These are phyloP conservation scores for Cyanocitta stelleri DNA, from an alignment of 2,113 vertebrate genomes.

Conservation along the genomic window DNA sequence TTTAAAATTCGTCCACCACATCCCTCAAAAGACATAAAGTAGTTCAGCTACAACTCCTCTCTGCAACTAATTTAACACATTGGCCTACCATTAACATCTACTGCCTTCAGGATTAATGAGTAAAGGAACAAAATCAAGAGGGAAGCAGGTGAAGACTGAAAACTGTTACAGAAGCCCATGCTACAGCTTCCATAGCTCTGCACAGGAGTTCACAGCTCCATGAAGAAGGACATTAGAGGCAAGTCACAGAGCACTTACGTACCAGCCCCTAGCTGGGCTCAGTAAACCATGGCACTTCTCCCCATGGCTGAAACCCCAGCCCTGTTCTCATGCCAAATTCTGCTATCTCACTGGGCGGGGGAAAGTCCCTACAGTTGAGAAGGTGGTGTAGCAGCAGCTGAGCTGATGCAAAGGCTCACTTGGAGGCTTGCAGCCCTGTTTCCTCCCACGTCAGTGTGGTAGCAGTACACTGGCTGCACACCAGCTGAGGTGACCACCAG, in stretches of 20 bases:
- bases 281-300: neutral
- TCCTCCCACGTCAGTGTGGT: neutral
- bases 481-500: neutral
- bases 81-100: neutral
- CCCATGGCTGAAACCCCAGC: neutral
- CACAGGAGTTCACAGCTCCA: neutral
- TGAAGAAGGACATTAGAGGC: neutral
- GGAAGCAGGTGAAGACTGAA: neutral
- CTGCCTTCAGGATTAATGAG: neutral
- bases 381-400: neutral
- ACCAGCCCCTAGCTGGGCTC: neutral
- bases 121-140: neutral
- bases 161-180: rapidly evolving
- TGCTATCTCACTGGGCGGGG: neutral
- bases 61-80: neutral
- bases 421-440: neutral
- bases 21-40: neutral
- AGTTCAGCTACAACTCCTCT: neutral
- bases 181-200: neutral
- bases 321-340: neutral
- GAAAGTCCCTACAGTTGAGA: neutral
- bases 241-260: neutral
- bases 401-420: neutral
- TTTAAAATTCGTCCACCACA: neutral
- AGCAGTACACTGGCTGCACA: neutral